Conservation (phyloP, 2,797 vertebrate genomes). For the Sternotherus odoratus region DNA sequence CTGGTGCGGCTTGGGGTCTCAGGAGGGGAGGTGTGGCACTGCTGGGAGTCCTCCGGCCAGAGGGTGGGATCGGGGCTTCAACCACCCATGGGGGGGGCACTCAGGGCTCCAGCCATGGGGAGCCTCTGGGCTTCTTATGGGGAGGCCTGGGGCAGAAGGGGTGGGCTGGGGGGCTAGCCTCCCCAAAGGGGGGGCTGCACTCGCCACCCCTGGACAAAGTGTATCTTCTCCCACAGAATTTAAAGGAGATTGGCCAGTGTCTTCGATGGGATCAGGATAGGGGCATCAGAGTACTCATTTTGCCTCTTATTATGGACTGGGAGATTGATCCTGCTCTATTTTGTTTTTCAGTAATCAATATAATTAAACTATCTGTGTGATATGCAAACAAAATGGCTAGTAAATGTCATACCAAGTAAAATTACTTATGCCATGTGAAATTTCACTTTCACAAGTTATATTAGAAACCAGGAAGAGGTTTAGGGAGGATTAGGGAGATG, state of each 20-base stretch:
- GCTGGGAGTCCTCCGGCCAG: too few relatives aligned
- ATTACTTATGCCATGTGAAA: neutral
- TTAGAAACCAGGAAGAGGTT: constrained; percentile 1
- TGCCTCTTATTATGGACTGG: neutral
- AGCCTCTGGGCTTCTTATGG: too few relatives aligned
- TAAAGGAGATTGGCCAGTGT: neutral
- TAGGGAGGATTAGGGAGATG: constrained; percentile 31
- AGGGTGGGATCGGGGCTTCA: too few relatives aligned
- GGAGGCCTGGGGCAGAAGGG: too few relatives aligned
- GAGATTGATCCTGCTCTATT: neutral
- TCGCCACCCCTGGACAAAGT: neutral
- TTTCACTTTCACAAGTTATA: constrained; percentile 22
- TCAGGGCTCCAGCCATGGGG: too few relatives aligned
- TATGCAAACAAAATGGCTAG: neutral
- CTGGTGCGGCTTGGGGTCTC: too few relatives aligned
- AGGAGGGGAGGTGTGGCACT: too few relatives aligned
- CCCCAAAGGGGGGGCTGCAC: too few relatives aligned
- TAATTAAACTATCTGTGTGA: neutral
- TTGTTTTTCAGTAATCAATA: neutral
- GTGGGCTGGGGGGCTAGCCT: too few relatives aligned
- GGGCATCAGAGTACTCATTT: neutral
- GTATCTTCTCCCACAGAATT: neutral
- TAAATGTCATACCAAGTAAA: neutral
- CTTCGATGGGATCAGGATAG: neutral
- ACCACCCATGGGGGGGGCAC: too few relatives aligned